Base-by-base conservation (phyloP, 1,140 invertebrate genomes). In the Papilio helenus region DNA sequence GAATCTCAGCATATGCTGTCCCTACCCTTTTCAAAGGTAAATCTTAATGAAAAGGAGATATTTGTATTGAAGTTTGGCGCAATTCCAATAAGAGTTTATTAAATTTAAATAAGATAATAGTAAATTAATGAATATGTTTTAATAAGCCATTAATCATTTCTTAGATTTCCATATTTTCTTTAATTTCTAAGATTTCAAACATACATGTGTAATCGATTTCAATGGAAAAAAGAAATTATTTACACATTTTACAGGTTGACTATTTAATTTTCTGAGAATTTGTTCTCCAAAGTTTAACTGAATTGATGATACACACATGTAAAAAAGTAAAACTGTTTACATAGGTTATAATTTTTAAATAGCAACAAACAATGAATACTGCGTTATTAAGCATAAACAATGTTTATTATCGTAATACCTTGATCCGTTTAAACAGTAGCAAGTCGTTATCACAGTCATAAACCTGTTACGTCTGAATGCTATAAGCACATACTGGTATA, bases 381-480 rank as follows among this genome's bases (percentile, higher is more conserved):
- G 51, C 51, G 26, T 61, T 23, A 26, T 61, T 26, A 20, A 26
- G 4, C 58, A 61, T 61, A 26, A 61, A 61, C 58, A 61, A 61
- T 61, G 9, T 26, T 3, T 58, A 9, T 26, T 26, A 12, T 61
- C 58, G 58, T 65, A 65, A 65, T 65, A 65, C 61, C 61, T 65
- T 65, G 61, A 65, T 65, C 61, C 61, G 26, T 34, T 65, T 61
- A 34, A 16, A 65, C 61, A 65, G 61, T 65, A 65, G 61, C 61
- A 65, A 65, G 10, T 65, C 4, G 61, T 65, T 65, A 65, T 65
- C 61, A 14, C 61, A 34, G 61, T 16, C 10, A 29, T 65, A 65
- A 65, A 65, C 61, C 20, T 14, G 23, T 65, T 65, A 29, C 26
- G 61, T 65, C 14, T 65, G 3, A 65, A 65, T 65, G 61, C 23